Conservation (phyloP, 2,797 vertebrate species). For the Pteronotus mesoamericanus region DNA sequence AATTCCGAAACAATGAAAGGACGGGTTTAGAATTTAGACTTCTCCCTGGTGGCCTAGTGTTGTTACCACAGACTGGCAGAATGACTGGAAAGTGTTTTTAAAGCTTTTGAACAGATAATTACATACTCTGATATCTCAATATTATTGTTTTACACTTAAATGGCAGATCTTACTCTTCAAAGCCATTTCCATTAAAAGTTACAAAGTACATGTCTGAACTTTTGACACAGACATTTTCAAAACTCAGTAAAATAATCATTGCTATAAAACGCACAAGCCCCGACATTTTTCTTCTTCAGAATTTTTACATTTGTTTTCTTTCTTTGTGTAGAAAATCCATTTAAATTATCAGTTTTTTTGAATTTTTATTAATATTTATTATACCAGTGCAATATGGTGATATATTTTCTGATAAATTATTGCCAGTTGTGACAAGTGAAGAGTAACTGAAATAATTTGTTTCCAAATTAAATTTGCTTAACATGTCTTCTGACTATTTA, state of each 20-base stretch:
- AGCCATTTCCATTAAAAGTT: slow-evolving; percentile 46
- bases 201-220: slow-evolving; percentile 37
- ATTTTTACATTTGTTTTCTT: background rate
- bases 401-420: background rate
- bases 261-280: slow-evolving; percentile 2
- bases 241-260: slow-evolving; percentile 42
- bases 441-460: background rate
- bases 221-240: slow-evolving; percentile 39
- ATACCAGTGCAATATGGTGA: background rate
- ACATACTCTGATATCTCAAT: slow-evolving; percentile 43
- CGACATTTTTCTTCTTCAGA: background rate
- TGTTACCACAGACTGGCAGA: background rate
- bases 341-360: background rate
- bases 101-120: slow-evolving; percentile 40
- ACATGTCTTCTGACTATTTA: slow-evolving; percentile 3
- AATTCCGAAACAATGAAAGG: background rate
- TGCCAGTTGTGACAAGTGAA: background rate
- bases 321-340: background rate
- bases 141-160: slow-evolving; percentile 54
- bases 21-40: background rate
- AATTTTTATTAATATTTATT: slow-evolving; percentile 24
- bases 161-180: slow-evolving; percentile 47
- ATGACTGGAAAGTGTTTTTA: background rate
- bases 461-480: slow-evolving; percentile 10
- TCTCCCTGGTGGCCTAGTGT: background rate